Percentiles rank a stretch among this genome's conserved stretches.
These are phyloP conservation scores for Poicephalus meyeri DNA, from an alignment of 2,113 vertebrate species.

Conservation along the genomic window DNA sequence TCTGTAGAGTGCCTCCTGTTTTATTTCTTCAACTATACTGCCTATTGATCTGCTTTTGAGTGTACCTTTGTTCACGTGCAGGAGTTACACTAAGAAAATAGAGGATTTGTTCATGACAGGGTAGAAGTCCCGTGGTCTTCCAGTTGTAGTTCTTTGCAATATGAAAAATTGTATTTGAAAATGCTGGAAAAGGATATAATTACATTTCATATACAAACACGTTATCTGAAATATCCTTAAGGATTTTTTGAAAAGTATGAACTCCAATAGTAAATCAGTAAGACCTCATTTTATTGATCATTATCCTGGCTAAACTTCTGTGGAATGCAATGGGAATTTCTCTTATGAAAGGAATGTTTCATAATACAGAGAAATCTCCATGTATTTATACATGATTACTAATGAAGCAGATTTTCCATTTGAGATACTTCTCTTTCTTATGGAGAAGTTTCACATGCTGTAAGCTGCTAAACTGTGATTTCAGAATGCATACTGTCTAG, in stretches of 20 bases:
- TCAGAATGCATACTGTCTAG: not conserved
- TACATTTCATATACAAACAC: not conserved
- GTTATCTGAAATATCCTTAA: not conserved
- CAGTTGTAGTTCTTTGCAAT: slow-evolving; percentile 49
- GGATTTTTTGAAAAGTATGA: not conserved
- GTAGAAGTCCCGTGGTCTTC: slow-evolving; percentile 52
- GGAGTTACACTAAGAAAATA: slow-evolving; percentile 35
- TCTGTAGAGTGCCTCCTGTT: slow-evolving; percentile 16
- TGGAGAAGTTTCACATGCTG: not conserved
- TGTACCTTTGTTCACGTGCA: slow-evolving; percentile 10
- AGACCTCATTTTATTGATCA: not conserved
- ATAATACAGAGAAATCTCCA: not conserved
- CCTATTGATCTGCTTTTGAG: slow-evolving; percentile 58
- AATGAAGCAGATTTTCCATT: not conserved
- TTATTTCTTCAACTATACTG: slow-evolving; percentile 67
- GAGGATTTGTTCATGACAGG: slow-evolving; percentile 19
- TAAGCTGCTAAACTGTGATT: not conserved
- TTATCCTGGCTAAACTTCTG: not conserved
- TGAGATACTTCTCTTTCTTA: not conserved
- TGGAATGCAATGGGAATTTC: not conserved
- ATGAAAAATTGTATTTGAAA: slow-evolving; percentile 39
- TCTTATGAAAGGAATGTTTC: not conserved
- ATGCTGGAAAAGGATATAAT: not conserved
- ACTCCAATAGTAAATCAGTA: not conserved
- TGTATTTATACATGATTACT: not conserved